Conservation (phyloP, 2,113 vertebrate species). For the Triplophysa rosa region DNA sequence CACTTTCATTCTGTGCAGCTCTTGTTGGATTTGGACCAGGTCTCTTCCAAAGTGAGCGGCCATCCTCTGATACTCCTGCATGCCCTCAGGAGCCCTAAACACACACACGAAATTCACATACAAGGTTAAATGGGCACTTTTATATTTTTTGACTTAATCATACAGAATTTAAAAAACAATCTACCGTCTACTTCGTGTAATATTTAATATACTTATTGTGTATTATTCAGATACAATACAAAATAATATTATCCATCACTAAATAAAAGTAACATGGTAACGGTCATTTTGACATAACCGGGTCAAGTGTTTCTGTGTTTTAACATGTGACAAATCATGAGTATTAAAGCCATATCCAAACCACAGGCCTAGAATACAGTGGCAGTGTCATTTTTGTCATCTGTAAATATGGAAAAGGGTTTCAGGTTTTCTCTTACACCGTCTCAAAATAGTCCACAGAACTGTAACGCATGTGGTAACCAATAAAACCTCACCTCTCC, state of each 20-base stretch:
- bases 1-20: conserved; percentile 73
- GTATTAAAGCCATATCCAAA: background rate
- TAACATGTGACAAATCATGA: background rate
- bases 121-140: too few species aligned
- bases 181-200: too few species aligned
- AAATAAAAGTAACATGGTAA: background rate
- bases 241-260: background rate
- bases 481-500: conserved; percentile 69
- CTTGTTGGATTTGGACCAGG: conserved; percentile 71
- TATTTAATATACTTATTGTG: too few species aligned
- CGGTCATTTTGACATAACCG: background rate
- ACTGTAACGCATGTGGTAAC: conserved; percentile 17
- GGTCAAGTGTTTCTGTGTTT: background rate
- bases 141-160: too few species aligned
- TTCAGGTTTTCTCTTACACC: conserved; percentile 57
- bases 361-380: conserved; percentile 12
- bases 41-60: conserved; percentile 68
- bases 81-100: conserved; percentile 65
- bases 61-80: conserved; percentile 75
- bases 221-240: too few species aligned
- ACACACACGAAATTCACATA: background rate
- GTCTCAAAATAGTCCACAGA: conserved; percentile 46
- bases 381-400: conserved; percentile 19
- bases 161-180: too few species aligned
- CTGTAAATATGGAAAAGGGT: conserved; percentile 36